Percentiles rank a stretch among this genome's conserved stretches.
phyloP scores from a whole-genome alignment of 2,113 vertebrate genomes.

The Lophura nycthemera region DNA sequence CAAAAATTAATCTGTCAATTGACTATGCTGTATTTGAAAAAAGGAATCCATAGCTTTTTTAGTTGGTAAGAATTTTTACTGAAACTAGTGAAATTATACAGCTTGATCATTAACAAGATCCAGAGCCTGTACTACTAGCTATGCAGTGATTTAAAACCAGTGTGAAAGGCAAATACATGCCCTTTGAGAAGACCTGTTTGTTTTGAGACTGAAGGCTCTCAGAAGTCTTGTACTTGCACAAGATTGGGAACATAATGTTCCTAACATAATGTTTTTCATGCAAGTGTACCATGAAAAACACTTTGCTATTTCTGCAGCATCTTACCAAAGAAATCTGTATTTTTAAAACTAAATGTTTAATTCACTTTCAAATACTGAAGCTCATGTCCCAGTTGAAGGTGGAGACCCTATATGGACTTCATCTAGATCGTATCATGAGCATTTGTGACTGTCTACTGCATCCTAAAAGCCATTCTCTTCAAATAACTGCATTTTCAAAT shows the following conservation, averaged over 20 bases:
- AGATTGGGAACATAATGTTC: not conserved
- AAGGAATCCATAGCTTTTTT: not conserved
- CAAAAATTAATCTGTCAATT: not conserved
- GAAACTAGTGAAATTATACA: not conserved
- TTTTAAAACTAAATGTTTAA: not conserved
- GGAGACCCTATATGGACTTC: not conserved
- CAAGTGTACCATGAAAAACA: not conserved
- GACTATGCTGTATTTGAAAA: not conserved
- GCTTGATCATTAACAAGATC: not conserved
- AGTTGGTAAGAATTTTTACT: not conserved
- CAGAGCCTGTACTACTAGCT: not conserved
- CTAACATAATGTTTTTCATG: not conserved
- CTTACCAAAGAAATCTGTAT: not conserved
- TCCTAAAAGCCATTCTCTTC: not conserved
- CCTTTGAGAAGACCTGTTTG: not conserved
- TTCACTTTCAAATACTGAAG: not conserved
- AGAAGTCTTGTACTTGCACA: not conserved
- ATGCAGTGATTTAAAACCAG: not conserved
- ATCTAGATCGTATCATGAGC: not conserved
- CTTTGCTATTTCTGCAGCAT: not conserved
- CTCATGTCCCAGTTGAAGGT: not conserved
- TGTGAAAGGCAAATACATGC: not conserved
- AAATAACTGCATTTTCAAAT: not conserved
- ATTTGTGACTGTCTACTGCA: not conserved
- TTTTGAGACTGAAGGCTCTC: not conserved